Conservation (phyloP, 2,888 invertebrate genomes). For the Branchellion lobata region DNA sequence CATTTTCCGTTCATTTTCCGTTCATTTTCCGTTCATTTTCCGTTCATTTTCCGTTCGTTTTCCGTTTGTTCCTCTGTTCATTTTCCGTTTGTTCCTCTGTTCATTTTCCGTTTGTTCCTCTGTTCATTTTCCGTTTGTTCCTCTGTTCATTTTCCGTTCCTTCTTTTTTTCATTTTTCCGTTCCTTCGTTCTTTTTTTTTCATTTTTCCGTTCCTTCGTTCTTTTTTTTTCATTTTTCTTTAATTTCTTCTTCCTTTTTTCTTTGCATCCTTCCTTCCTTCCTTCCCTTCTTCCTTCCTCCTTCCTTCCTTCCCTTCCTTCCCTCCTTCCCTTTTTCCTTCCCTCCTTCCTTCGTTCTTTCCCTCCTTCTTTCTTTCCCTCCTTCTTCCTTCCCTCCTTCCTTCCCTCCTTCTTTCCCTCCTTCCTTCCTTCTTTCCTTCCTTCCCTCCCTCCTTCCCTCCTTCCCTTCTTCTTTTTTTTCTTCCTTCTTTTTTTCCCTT, state of each 20-base stretch:
- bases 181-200: background rate
- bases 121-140: background rate
- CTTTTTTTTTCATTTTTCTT: background rate
- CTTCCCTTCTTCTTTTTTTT: too few species aligned
- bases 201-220: background rate
- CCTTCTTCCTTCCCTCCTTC: background rate
- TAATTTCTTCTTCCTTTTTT: background rate
- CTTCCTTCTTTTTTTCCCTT: too few species aligned
- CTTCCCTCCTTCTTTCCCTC: background rate
- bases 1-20: background rate
- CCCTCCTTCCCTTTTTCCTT: background rate
- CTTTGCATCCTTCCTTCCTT: background rate
- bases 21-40: background rate
- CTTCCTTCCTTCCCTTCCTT: background rate
- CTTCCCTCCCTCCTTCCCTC: too few species aligned
- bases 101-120: background rate
- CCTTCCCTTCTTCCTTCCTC: background rate
- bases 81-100: background rate
- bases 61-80: background rate
- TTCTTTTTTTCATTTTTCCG: background rate
- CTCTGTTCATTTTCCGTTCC: background rate
- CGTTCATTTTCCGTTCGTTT: background rate
- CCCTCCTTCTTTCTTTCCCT: background rate
- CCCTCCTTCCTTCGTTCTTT: background rate
- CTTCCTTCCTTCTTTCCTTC: too few species aligned